Percentiles rank a stretch among this genome's conserved stretches.
phyloP scores from a whole-genome alignment of 2,797 vertebrate species.

The Gallirallus australis region DNA sequence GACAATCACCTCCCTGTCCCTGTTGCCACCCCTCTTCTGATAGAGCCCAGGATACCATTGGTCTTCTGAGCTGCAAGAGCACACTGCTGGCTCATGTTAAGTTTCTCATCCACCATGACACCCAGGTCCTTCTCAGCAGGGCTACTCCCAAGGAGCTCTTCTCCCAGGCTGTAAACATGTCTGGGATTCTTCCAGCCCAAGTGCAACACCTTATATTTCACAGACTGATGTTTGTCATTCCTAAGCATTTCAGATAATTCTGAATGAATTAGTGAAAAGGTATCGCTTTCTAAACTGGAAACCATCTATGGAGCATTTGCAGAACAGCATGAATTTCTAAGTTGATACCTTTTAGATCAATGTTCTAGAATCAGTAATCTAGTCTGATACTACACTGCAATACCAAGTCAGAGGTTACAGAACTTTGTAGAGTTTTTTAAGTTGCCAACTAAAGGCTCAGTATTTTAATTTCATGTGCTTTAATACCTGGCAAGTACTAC shows the following conservation, averaged over 20 bases:
- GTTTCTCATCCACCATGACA: too few species aligned
- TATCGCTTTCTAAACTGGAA: neutral
- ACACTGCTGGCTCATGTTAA: too few species aligned
- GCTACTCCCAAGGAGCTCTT: too few species aligned
- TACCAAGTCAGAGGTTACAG: neutral
- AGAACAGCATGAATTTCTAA: neutral
- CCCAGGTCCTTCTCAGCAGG: too few species aligned
- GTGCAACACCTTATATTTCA: too few species aligned
- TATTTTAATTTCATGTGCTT: neutral
- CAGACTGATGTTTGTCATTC: neutral
- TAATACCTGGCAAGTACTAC: conserved; percentile 3
- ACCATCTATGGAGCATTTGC: neutral
- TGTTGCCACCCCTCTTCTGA: too few species aligned
- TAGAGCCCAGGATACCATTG: too few species aligned
- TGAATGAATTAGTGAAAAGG: neutral
- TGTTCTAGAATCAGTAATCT: neutral
- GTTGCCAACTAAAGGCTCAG: neutral
- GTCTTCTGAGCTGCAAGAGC: too few species aligned
- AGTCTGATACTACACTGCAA: neutral
- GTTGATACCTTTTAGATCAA: neutral
- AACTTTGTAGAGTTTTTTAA: neutral
- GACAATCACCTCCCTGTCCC: too few species aligned
- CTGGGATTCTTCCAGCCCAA: too few species aligned
- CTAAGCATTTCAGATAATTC: neutral
- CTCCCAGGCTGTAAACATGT: too few species aligned